Evolutionary conservation across 2,797 vertebrate genomes (phyloP), one percentile per base, ranked within the genome.

Genomic region (Morus bassanus): DNA sequence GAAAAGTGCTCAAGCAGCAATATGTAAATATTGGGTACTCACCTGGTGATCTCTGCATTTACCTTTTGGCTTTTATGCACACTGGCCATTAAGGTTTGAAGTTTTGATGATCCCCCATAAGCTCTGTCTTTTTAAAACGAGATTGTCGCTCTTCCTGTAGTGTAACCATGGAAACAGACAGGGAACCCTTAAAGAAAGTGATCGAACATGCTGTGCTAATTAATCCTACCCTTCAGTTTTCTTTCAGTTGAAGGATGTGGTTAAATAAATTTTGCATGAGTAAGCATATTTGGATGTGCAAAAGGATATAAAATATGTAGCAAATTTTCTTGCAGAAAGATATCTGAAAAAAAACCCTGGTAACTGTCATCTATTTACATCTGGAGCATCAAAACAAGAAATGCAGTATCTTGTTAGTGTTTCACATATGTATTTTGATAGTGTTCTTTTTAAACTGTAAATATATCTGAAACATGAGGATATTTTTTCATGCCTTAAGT

Each of bases 91-190:
- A 96, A 85, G 90, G 68, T 91, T 89, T 93, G 95, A 97, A 98
- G 92, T 97, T 98, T 95, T 97, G 94, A 97, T 97, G 96, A 97
- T 97, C 85, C 80, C 74, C 76, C 69, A n/a, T 96, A 91, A 97
- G 95, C 95, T 95, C 94, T 96, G 94, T 96, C 92, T 95, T 97
- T 97, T 97, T 86, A 39, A 95, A 97, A 97, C 61, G 78, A 95
- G 92, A 88, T 90, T 97, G 92, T 95, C 61, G 28, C 86, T 97
- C 90, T 97, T 97, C 98, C 97, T 98, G 96, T 96, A 93, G 97
- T 93, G 98, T 98, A 97, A 95, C 98, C 98, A 98, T 98, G 97
- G 98, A 97, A 98, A 98, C 98, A 96, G 96, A 97, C 97, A 97
- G 92, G 97, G 96, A 96, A 94, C 87, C 95, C 95, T 97, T 97